Conservation (phyloP, 30 jellyfish, hydroid and myxozoan genomes). For the Cassiopea andromeda region DNA sequence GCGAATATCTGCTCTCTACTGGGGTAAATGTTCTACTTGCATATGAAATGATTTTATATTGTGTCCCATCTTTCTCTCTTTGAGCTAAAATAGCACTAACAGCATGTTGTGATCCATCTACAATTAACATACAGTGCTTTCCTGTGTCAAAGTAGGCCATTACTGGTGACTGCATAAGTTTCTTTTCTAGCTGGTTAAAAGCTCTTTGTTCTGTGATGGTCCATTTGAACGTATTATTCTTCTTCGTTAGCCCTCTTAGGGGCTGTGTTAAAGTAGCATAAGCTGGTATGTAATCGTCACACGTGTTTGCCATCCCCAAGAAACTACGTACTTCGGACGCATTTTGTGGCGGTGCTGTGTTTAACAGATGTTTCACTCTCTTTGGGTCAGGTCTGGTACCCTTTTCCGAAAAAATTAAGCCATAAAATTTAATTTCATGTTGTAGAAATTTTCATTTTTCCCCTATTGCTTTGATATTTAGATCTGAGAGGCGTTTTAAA, state of each 20-base stretch:
- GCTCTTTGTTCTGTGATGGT: neutral
- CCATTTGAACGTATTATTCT: constrained; percentile 37
- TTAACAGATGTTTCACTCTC: constrained; percentile 41
- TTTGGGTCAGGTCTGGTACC: constrained; percentile 60
- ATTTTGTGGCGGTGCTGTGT: neutral
- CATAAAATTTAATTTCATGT: constrained; percentile 52
- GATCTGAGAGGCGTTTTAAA: constrained; percentile 25
- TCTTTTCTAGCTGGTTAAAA: constrained; percentile 21
- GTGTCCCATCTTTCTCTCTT: constrained; percentile 34
- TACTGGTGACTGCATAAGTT: constrained; percentile 53
- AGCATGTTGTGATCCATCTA: constrained; percentile 39
- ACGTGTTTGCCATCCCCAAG: constrained; percentile 56
- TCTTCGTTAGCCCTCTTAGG: constrained; percentile 46
- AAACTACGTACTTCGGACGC: neutral
- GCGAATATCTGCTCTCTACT: constrained; percentile 52
- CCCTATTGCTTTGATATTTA: constrained; percentile 36
- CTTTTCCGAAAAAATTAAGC: constrained; percentile 38
- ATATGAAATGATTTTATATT: constrained; percentile 41
- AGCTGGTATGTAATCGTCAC: constrained; percentile 13
- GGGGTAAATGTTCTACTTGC: constrained; percentile 55
- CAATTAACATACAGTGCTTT: constrained; percentile 38
- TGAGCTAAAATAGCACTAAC: constrained; percentile 32
- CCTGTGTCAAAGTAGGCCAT: constrained; percentile 57
- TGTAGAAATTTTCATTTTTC: constrained; percentile 46
- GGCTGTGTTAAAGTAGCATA: constrained; percentile 45